Evolutionary conservation across 2,797 vertebrate genomes (phyloP).

Genomic region (Eulemur albifrons): DNA sequence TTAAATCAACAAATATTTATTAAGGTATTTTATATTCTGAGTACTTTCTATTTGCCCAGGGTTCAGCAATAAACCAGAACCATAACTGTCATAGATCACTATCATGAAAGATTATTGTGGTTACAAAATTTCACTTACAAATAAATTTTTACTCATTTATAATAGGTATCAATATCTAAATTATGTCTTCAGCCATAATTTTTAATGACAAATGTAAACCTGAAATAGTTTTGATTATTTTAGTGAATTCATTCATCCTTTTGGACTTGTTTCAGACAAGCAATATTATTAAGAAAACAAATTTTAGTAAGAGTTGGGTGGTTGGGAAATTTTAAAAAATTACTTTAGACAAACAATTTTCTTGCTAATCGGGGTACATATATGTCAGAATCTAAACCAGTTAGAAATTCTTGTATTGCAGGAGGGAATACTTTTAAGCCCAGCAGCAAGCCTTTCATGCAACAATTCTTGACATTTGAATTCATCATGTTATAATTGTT

Average conservation of each 20-base stretch:
- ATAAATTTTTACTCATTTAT: neutral
- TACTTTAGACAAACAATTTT: neutral
- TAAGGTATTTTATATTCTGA: neutral
- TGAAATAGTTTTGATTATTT: neutral
- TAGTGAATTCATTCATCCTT: neutral
- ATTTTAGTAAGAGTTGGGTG: neutral
- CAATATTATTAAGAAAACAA: neutral
- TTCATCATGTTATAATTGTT: neutral
- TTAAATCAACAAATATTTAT: neutral
- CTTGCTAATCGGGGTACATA: neutral
- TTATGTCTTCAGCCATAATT: neutral
- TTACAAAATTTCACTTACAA: neutral
- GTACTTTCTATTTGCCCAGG: neutral
- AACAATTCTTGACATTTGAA: neutral
- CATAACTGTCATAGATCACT: neutral
- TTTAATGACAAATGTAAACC: conserved; percentile 8
- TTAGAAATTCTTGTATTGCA: neutral
- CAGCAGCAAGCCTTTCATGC: neutral
- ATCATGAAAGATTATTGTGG: neutral
- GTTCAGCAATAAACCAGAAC: neutral
- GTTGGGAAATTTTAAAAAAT: neutral
- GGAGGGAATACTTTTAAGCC: neutral
- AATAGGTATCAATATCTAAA: neutral
- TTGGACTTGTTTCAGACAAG: neutral
- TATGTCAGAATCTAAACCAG: neutral